Evolutionary conservation across 2,113 vertebrate genomes (phyloP).

Genomic region (Rhipidura dahli): DNA sequence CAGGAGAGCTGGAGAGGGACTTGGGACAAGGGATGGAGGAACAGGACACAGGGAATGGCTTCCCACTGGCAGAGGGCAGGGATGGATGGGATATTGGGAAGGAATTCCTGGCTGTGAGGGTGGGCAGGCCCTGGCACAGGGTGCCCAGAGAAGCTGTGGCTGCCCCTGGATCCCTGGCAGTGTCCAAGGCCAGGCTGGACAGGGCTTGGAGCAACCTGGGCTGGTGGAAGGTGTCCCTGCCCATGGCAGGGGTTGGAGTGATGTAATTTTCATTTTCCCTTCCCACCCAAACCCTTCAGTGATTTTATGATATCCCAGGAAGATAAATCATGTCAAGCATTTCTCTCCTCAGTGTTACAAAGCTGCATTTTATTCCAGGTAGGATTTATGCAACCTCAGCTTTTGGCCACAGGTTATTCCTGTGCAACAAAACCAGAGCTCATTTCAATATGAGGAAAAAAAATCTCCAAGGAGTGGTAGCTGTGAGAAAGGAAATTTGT

Average conservation of each 20-base stretch:
- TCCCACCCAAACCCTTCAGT: not conserved
- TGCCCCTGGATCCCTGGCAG: not conserved
- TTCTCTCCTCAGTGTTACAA: not conserved
- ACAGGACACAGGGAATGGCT: not conserved
- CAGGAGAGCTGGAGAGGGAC: not conserved
- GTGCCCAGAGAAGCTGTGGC: accelerated
- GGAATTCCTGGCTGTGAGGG: accelerated
- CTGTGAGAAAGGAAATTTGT: not conserved
- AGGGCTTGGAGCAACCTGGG: accelerated
- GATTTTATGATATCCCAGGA: not conserved
- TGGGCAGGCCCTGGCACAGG: accelerated
- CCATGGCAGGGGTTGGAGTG: accelerated
- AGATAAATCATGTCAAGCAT: not conserved
- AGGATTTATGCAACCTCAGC: not conserved
- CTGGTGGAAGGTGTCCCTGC: accelerated
- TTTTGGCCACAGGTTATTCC: not conserved
- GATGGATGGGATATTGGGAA: accelerated
- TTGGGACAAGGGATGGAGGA: not conserved
- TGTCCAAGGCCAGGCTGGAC: accelerated
- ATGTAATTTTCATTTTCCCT: not conserved
- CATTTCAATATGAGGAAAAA: not conserved
- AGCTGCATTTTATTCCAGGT: not conserved
- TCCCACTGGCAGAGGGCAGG: not conserved
- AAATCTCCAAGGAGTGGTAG: not conserved
- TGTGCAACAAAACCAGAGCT: not conserved